A percentile compares a stretch with the other conserved stretches of the same genome.
Evolutionary conservation across 35 echinoderm and acorn worm species (phyloP).

Genomic region (Strongylocentrotus purpuratus): DNA sequence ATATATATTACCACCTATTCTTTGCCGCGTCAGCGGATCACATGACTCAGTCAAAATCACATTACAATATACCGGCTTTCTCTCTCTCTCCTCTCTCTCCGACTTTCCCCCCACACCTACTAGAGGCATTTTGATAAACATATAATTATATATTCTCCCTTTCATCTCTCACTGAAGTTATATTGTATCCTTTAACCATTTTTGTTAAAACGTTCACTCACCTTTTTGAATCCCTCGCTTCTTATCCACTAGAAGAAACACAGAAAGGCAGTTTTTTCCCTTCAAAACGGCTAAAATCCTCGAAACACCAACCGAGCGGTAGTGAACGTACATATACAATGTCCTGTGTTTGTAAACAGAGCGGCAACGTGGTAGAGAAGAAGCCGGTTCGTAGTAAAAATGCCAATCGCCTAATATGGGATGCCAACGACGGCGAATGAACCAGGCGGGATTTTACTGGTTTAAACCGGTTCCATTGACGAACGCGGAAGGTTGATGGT

Average conservation of each 20-base stretch:
- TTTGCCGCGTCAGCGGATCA: not conserved
- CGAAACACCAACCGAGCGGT: not conserved
- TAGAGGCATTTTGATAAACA: too few relatives aligned
- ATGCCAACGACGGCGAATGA: not conserved
- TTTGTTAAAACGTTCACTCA: not conserved
- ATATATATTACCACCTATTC: not conserved
- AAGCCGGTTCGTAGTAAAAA: not conserved
- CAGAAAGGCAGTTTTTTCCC: not conserved
- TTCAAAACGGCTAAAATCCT: not conserved
- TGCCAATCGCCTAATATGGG: not conserved
- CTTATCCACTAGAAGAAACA: not conserved
- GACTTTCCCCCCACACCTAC: not conserved
- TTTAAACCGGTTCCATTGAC: conserved; percentile 1
- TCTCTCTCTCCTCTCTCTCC: not conserved
- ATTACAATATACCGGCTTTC: not conserved
- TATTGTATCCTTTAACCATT: not conserved
- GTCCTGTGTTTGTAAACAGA: not conserved
- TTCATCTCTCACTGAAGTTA: not conserved
- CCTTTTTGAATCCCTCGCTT: not conserved
- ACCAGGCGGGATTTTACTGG: not conserved
- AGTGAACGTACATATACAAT: not conserved
- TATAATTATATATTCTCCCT: not conserved
- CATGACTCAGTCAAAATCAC: not conserved
- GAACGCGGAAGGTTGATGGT: not conserved
- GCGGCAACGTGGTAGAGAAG: not conserved